These are phyloP conservation scores for Prosopocoilus inquinatus DNA, from an alignment of 2,888 invertebrate genomes.

Conservation along the genomic window DNA sequence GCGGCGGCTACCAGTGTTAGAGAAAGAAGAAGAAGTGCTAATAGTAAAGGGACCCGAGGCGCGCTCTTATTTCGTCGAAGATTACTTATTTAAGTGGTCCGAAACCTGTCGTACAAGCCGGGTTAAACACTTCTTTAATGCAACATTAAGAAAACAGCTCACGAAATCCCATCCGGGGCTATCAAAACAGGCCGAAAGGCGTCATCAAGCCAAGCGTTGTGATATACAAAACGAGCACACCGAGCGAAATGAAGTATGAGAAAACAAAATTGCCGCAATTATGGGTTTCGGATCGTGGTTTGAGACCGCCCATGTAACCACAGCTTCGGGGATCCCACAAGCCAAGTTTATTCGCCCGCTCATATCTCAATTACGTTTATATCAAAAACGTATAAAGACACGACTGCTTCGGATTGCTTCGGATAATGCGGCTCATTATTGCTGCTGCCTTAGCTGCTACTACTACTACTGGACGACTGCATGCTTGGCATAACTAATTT, in stretches of 20 bases:
- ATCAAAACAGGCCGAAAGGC: conserved; percentile 40
- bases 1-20: conserved; percentile 25
- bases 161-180: conserved; percentile 34
- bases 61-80: conserved; percentile 19
- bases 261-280: conserved; percentile 50
- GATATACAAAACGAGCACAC: conserved; percentile 41
- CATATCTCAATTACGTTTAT: conserved; percentile 47
- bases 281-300: conserved; percentile 46
- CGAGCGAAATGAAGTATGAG: conserved; percentile 46
- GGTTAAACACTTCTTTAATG: conserved; percentile 7
- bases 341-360: conserved; percentile 36
- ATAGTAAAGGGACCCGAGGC: conserved; percentile 19
- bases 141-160: conserved; percentile 32
- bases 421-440: neutral
- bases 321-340: conserved; percentile 41
- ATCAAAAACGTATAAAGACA: neutral
- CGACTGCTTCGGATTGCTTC: neutral
- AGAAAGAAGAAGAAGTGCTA: conserved; percentile 24
- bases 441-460: too few species aligned
- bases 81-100: conserved; percentile 27
- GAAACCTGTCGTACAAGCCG: conserved; percentile 10
- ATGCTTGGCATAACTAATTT: neutral
- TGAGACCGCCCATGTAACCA: conserved; percentile 50
- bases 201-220: conserved; percentile 32
- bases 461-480: neutral